Percentiles rank a stretch among this genome's conserved stretches.
Conservation (phyloP, 1,140 invertebrate species). For the Saccostrea glomerata region DNA sequence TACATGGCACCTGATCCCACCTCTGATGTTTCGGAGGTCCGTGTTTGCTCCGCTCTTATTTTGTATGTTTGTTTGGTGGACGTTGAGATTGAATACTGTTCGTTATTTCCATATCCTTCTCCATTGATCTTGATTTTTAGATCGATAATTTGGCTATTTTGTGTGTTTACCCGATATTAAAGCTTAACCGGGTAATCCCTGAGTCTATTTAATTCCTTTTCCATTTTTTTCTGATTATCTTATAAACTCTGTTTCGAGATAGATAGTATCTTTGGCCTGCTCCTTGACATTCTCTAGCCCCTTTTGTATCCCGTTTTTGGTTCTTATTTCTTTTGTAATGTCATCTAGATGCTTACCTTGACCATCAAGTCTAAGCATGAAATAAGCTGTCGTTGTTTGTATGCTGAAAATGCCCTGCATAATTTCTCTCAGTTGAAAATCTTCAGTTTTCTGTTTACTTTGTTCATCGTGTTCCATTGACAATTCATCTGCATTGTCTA, state of each 20-base stretch:
- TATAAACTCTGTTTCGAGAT: background rate
- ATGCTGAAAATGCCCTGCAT: too few species aligned
- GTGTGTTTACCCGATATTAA: too few species aligned
- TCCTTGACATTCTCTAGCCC: too few species aligned
- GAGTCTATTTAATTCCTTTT: background rate
- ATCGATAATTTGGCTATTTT: too few species aligned
- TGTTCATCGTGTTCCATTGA: too few species aligned
- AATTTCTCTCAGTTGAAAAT: background rate
- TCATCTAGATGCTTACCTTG: background rate
- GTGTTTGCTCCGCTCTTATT: too few species aligned
- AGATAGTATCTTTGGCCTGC: background rate
- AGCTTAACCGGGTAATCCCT: background rate
- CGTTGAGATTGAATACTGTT: too few species aligned
- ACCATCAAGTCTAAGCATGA: background rate
- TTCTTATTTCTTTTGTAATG: background rate
- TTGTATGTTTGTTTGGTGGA: too few species aligned
- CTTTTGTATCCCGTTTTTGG: background rate
- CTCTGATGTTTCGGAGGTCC: too few species aligned
- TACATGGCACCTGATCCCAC: too few species aligned
- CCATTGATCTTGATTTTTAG: background rate
- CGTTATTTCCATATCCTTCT: too few species aligned
- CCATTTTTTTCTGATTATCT: too few species aligned
- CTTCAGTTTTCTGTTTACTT: background rate
- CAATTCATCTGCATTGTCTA: background rate
- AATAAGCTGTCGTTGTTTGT: background rate